phyloP scores from a whole-genome alignment of 1,140 invertebrate genomes.

The Mamestra configurata region DNA sequence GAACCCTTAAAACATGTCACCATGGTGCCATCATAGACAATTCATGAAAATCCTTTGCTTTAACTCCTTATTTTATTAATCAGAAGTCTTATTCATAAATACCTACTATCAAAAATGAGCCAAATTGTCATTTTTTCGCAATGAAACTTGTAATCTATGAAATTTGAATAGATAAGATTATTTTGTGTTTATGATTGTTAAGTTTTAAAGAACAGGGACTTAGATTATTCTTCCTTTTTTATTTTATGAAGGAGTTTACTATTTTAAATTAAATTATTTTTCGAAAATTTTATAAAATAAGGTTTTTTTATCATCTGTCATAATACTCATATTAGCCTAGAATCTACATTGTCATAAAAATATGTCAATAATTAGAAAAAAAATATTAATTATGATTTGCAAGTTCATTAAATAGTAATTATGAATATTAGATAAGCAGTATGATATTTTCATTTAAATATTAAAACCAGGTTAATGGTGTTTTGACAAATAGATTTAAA shows the following conservation, averaged over 20 bases:
- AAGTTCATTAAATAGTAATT: background rate
- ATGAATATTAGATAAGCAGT: background rate
- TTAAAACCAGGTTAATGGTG: background rate
- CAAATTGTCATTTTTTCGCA: constrained; percentile 1
- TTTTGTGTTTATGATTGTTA: background rate
- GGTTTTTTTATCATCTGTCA: too few species aligned
- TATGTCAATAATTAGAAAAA: too few species aligned
- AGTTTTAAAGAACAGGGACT: background rate
- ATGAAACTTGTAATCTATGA: background rate
- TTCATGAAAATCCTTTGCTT: background rate
- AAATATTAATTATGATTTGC: background rate
- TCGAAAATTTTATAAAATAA: too few species aligned
- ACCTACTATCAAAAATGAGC: background rate
- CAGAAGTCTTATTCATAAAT: background rate
- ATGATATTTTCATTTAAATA: background rate
- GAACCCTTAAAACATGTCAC: too few species aligned
- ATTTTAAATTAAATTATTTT: too few species aligned
- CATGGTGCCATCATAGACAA: background rate
- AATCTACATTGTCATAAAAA: too few species aligned
- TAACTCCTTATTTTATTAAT: background rate
- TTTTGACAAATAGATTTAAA: too few species aligned
- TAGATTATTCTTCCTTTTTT: background rate
- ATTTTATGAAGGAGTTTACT: too few species aligned
- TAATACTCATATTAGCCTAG: too few species aligned
- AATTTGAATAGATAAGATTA: background rate